Base-by-base conservation (phyloP, 2,888 invertebrate species). In the Cantharis rustica region DNA sequence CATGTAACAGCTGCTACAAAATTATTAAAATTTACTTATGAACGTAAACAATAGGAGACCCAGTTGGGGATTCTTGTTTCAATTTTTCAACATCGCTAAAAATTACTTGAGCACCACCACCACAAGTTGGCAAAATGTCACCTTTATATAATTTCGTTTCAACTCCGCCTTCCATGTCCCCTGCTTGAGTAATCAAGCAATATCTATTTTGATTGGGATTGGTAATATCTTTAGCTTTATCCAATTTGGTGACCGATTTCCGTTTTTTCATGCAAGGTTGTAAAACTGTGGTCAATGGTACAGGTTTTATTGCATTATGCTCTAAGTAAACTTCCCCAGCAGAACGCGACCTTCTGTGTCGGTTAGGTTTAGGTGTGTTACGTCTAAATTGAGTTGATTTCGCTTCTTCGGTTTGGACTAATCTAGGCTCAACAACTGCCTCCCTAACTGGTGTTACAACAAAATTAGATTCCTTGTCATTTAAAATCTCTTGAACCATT, bases 71-170 rank as follows among this genome's bases (percentile, higher is more conserved):
- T 83, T 93, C 91, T 85, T 97, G 96, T 80, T 93, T 93, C 10
- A 98, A 87, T 85, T 94, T 93, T 87, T 99, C 99, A 1, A 99
- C 95, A 87, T 98, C 98, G 82, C 96, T 95, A 86, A 99, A 98
- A 23, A 98, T 94, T 0, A 99, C 95, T 85, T 98, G 97, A 0
- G 98, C 96, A 0, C 99, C 99, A 0, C 99, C 99, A 1, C 96
- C 95, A 75, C 94, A 93, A 0, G 99, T 99, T 0, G 96, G 97
- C 2, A 98, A 92, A 3, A 99, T 95, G 86, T 98, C 96, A 13
- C 95, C 98, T 92, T 95, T 99, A 86, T 95, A 96, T 15, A 98
- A 86, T 84, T 95, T 95, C 0, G 98, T 99, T 87, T 97, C 97
- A 2, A 99, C 89, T 85, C 97, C 97, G 0, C 99, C 99, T 82